Conservation (phyloP, 2,797 vertebrate genomes). For the Esox masquinongy region DNA sequence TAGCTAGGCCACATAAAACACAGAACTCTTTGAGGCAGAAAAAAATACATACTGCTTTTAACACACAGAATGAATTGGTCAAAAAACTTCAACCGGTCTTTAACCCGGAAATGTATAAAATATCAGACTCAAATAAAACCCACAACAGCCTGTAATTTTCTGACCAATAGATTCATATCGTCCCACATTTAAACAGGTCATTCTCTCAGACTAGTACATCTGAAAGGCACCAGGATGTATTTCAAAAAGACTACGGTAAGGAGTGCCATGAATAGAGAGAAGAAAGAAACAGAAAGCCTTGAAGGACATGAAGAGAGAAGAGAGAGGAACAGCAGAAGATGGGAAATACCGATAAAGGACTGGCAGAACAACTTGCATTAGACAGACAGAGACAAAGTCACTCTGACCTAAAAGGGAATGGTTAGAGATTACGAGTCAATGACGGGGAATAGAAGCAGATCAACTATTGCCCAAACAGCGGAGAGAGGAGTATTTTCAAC, state of each 20-base stretch:
- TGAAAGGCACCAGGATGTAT: no score
- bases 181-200: neutral
- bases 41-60: no score
- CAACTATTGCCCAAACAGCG: neutral
- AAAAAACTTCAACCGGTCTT: neutral
- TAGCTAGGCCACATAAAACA: no score
- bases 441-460: neutral
- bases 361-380: neutral
- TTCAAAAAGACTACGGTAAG: neutral
- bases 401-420: constrained; percentile 9
- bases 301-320: neutral
- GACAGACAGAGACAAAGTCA: neutral
- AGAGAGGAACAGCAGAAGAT: neutral
- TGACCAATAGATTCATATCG: neutral
- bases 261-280: neutral
- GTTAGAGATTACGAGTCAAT: neutral
- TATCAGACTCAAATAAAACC: constrained; percentile 8
- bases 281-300: neutral
- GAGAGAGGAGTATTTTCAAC: neutral
- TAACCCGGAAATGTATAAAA: constrained; percentile 4
- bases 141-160: neutral
- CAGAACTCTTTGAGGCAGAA: no score
- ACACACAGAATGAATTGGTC: neutral
- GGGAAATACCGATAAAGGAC: neutral
- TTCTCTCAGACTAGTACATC: no score